Percentiles rank a stretch among this genome's conserved stretches.
Conservation (phyloP, 1,140 invertebrate genomes). For the Zaprionus inermis region DNA sequence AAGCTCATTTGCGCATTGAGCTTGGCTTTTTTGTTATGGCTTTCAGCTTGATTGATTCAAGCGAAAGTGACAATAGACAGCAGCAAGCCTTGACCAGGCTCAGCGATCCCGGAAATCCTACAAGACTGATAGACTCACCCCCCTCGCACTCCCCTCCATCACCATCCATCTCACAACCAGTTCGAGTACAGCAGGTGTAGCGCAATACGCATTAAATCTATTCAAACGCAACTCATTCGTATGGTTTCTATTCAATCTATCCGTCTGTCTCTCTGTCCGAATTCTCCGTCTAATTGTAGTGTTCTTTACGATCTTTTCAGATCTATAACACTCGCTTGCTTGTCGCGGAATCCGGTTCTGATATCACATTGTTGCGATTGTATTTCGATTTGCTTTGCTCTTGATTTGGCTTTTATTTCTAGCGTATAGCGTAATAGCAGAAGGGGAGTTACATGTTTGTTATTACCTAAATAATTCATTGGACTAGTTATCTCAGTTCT, state of each 20-base stretch:
- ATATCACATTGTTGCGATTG: constrained; percentile 25
- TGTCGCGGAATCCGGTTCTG: constrained; percentile 68
- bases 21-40: constrained; percentile 19
- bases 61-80: constrained; percentile 30
- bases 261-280: constrained; percentile 1
- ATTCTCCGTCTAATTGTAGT: constrained; percentile 32
- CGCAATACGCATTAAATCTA: no score
- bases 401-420: constrained; percentile 40
- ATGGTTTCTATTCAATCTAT: background rate
- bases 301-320: constrained; percentile 43
- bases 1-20: constrained; percentile 36
- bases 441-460: constrained; percentile 14
- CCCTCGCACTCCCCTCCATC: background rate
- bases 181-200: constrained; percentile 49
- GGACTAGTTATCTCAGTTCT: constrained; percentile 1
- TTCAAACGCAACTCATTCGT: constrained; percentile 21
- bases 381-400: constrained; percentile 35
- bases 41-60: constrained; percentile 65
- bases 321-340: constrained; percentile 48
- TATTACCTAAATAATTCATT: constrained; percentile 10
- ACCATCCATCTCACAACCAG: background rate
- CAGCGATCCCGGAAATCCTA: constrained; percentile 75
- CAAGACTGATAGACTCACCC: background rate
- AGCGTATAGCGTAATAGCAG: background rate
- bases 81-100: constrained; percentile 29